Evolutionary conservation across 2,888 invertebrate genomes (phyloP), one percentile per base, ranked within the genome.

Genomic region (Synergus japonicus): DNA sequence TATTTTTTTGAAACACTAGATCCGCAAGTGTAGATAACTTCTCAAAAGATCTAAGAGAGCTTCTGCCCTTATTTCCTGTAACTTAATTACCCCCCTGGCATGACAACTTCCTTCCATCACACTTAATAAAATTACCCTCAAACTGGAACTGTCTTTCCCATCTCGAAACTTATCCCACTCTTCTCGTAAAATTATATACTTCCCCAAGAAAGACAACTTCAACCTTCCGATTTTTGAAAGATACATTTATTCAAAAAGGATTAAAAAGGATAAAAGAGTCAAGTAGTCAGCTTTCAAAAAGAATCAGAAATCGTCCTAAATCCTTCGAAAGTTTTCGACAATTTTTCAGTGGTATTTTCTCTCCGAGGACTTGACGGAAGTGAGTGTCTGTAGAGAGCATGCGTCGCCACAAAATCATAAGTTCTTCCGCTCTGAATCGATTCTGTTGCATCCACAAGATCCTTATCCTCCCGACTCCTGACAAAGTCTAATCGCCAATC

Each of bases 401-500:
- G 65, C 65, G 18, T 66, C 43, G 65, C 15, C n/a, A 18, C 43
- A 10, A 43, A 66, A 43, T n/a, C n/a, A n/a, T 66, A 66, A 66
- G 41, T 66, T 66, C 65, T 66, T 66, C 65, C 65, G 43, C 15
- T 66, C 43, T 43, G 65, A 43, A 66, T 66, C 65, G 65, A 66
- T 66, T 66, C 65, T n/a, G 65, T 43, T 66, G 43, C 65, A 66
- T 66, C 65, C 65, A 2, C 41, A 66, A 66, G 41, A 66, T 66
- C 65, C 65, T 66, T 15, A 9, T 9, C 8, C 12, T 66, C 43
- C 3, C 37, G 65, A 66, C n/a, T 66, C 65, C n/a, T n/a, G 65
- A 43, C 65, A 66, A 43, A 66, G 41, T 66, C 65, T 66, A 66
- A 66, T 66, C 65, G 41, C 43, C 37, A 66, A 66, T 66, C 65